Percentiles rank a stretch among this genome's conserved stretches.
Evolutionary conservation across 1,140 invertebrate genomes (phyloP).

Genomic region (Mercenaria mercenaria): DNA sequence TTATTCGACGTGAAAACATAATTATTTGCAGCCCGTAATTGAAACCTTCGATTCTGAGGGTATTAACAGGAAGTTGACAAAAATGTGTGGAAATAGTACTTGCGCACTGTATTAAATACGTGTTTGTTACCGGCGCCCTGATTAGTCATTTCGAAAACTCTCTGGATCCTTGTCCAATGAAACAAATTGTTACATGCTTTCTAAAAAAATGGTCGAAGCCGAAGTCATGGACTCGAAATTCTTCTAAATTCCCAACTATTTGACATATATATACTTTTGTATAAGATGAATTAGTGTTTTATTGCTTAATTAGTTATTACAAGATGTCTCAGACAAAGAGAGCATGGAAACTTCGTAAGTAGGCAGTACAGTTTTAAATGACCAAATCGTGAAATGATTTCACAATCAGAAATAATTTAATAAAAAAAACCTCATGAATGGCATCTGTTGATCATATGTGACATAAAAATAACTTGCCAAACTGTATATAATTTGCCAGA

Average conservation of each 20-base stretch:
- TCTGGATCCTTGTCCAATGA: constrained; percentile 7
- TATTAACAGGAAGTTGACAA: constrained; percentile 75
- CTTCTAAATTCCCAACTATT: neutral
- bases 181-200: neutral
- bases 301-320: constrained; percentile 71
- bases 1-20: constrained; percentile 14
- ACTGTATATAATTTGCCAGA: no score
- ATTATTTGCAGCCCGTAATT: constrained; percentile 81
- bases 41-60: constrained; percentile 34
- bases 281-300: neutral
- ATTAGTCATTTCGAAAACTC: constrained; percentile 33
- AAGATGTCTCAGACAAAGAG: constrained; percentile 86
- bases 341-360: constrained; percentile 87
- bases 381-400: no score
- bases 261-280: constrained; percentile 2
- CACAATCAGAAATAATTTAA: no score
- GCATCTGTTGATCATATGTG: no score
- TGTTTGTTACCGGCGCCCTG: constrained; percentile 1
- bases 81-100: neutral
- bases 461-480: no score
- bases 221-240: constrained; percentile 54
- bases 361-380: no score
- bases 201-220: constrained; percentile 65
- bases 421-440: no score
- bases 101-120: constrained; percentile 3